Conservation (phyloP, 2,113 vertebrate genomes). For the Thalassoma bifasciatum region DNA sequence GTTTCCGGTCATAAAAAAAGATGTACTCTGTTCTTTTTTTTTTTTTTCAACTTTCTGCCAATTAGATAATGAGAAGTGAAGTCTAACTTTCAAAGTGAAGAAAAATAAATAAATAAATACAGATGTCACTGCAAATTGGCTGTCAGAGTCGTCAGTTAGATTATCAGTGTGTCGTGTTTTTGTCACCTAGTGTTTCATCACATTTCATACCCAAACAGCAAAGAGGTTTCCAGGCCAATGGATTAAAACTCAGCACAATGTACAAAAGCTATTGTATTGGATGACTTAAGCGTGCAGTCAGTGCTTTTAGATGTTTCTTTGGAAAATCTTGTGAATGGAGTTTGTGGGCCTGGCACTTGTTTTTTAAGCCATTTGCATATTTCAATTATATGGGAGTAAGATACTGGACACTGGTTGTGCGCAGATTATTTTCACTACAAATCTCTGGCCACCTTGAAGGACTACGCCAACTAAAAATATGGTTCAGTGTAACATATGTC, state of each 20-base stretch:
- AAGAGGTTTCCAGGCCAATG: constrained; percentile 41
- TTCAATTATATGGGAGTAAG: not conserved
- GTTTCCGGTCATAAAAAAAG: too few relatives aligned
- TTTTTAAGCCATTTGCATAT: not conserved
- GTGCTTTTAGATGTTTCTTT: not conserved
- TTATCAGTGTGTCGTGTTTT: not conserved
- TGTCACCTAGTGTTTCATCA: constrained; percentile 4
- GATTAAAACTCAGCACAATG: constrained; percentile 27
- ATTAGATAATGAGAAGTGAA: too few relatives aligned
- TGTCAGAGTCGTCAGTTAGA: not conserved
- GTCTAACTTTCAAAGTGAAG: too few relatives aligned
- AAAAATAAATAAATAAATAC: too few relatives aligned
- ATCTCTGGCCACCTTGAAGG: not conserved
- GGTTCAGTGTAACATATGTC: too few relatives aligned
- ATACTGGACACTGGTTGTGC: not conserved
- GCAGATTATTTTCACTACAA: not conserved
- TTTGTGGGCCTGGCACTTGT: not conserved
- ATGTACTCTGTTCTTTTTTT: too few relatives aligned
- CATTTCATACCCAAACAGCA: not conserved
- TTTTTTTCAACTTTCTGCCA: too few relatives aligned
- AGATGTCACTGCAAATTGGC: not conserved
- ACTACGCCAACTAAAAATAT: not conserved
- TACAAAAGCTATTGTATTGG: constrained; percentile 40
- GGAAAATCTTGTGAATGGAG: not conserved
- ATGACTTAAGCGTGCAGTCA: not conserved